A percentile compares a stretch with the other conserved stretches of the same genome.
Evolutionary conservation across 1,140 invertebrate species (phyloP).

Genomic region (Drosophila oshimai): DNA sequence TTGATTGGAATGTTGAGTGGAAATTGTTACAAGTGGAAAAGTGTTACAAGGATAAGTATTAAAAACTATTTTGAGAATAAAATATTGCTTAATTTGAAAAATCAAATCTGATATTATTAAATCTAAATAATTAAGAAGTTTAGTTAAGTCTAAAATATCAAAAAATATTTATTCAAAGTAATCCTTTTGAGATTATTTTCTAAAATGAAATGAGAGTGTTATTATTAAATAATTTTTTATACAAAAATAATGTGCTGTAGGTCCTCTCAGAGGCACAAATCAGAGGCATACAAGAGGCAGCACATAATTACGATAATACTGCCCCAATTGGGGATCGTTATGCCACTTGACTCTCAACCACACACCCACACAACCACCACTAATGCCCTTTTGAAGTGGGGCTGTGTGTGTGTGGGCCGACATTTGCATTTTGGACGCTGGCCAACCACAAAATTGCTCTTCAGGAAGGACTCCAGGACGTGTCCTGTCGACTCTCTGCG

Average conservation of each 20-base stretch:
- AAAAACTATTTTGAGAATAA: not conserved
- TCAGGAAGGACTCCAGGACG: slow-evolving; percentile 43
- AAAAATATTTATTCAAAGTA: no score
- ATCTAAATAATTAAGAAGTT: no score
- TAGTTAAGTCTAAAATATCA: no score
- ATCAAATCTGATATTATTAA: no score
- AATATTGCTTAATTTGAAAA: no score
- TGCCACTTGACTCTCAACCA: slow-evolving; percentile 2
- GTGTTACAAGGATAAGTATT: not conserved
- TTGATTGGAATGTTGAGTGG: slow-evolving; percentile 1
- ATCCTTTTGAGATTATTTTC: no score
- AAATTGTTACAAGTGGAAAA: not conserved
- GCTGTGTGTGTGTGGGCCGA: not conserved
- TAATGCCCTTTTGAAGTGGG: not conserved
- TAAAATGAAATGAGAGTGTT: no score
- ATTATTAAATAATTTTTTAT: not conserved
- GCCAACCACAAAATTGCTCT: slow-evolving; percentile 53
- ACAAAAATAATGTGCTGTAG: no score
- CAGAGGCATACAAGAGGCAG: not conserved
- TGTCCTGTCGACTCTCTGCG: slow-evolving; percentile 40
- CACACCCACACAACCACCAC: no score
- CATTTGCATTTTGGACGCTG: slow-evolving; percentile 59
- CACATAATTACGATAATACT: slow-evolving; percentile 1
- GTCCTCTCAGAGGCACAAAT: no score
- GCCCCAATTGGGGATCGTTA: slow-evolving; percentile 5